These are phyloP conservation scores for Isurus oxyrinchus DNA, from an alignment of 2,113 vertebrate genomes.

Conservation along the genomic window DNA sequence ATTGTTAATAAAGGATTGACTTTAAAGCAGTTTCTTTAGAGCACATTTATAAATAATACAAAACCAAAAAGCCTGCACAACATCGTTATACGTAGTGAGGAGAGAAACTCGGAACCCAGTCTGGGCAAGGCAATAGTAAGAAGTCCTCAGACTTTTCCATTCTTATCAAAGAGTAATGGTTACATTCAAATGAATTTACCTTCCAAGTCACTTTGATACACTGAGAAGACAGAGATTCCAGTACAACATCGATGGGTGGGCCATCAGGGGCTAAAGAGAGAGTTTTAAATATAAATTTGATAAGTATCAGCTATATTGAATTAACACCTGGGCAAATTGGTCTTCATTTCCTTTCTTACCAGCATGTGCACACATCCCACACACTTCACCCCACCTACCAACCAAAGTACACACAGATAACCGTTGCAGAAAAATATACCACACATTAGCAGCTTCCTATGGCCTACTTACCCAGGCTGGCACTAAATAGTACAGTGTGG, in stretches of 20 bases:
- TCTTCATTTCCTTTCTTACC: background rate
- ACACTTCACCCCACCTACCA: background rate
- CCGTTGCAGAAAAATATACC: no score
- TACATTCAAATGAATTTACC: constrained; percentile 57
- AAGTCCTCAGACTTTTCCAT: background rate
- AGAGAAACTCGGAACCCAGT: background rate
- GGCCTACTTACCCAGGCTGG: background rate
- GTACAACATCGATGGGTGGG: constrained; percentile 86
- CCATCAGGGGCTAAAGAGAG: constrained; percentile 81
- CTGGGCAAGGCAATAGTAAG: background rate
- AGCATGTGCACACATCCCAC: background rate
- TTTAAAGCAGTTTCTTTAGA: background rate
- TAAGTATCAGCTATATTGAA: background rate
- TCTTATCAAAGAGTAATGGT: background rate
- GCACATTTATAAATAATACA: background rate
- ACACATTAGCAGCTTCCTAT: background rate
- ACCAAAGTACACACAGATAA: background rate
- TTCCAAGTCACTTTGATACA: constrained; percentile 97
- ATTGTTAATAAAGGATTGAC: background rate
- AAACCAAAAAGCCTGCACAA: background rate
- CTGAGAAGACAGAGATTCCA: constrained; percentile 92
- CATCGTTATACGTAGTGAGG: no score
- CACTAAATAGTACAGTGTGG: background rate
- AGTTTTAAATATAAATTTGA: constrained; percentile 41
- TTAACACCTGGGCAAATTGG: background rate